Evolutionary conservation across 2,888 invertebrate species (phyloP), one percentile per base, ranked within the genome.

Genomic region (Aleiodes testaceus): DNA sequence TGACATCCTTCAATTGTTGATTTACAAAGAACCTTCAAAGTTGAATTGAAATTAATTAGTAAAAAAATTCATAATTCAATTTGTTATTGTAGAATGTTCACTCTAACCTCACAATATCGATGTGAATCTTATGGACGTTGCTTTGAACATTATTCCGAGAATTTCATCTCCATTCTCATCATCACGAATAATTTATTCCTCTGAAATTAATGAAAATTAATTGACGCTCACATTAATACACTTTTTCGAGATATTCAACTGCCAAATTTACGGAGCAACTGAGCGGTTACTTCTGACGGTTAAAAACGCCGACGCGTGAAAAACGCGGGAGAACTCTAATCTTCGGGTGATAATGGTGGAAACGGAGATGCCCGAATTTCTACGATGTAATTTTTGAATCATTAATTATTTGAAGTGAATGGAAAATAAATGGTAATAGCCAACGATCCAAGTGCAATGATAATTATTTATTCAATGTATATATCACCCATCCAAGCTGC

Each of bases 401-500:
- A n/a, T n/a, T n/a, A n/a, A n/a, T 36, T 11, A 36, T 9, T 36
- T 36, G 9, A 3, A 36, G 36, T 36, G 9, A 36, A 36, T 2
- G 9, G 11, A 9, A 36, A 36, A 36, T 36, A 9, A 36, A 36
- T 6, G 4, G 9, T 9, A 20, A 53, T n/a, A 53, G 26, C 18
- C 53, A 30, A n/a, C n/a, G 14, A n/a, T 53, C 53, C 53, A 45
- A 73, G 74, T 77, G 76, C 77, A 76, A 76, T 82, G 75, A 79
- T 79, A 74, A 79, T 81, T 81, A 74, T 75, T 77, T 74, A 77
- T 75, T 36, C 11, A 36, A 36, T 53, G 53, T 75, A 80, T 81
- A 77, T 77, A 79, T 81, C 79, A 78, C 81, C 78, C 79, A 82
- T 79, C 81, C 73, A 81, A 82, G 81, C 83, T 26, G 78, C 80